Percentiles rank a stretch among this genome's conserved stretches.
Conservation (phyloP, 92 coral and sea anemone species). For the Palythoa grandis region DNA sequence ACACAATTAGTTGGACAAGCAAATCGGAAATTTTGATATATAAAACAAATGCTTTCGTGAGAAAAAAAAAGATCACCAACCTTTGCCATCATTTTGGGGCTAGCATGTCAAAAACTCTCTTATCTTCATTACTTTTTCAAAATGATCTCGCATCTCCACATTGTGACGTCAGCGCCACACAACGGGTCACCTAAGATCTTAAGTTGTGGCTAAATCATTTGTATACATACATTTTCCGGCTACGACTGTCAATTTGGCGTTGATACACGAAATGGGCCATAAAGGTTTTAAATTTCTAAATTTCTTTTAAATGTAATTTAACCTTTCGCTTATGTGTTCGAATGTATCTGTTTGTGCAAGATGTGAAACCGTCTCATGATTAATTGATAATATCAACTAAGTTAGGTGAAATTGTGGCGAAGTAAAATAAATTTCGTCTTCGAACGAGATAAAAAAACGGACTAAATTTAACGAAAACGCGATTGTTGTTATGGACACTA, state of each 20-base stretch:
- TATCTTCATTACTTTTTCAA: background rate
- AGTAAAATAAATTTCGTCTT: constrained; percentile 1
- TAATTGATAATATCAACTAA: constrained; percentile 23
- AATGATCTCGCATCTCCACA: background rate
- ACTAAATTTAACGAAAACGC: background rate
- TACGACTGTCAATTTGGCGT: constrained; percentile 18
- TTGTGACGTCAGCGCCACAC: constrained; percentile 21
- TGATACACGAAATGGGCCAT: constrained; percentile 16
- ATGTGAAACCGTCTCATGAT: constrained; percentile 5
- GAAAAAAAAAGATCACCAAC: background rate
- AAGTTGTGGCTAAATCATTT: constrained; percentile 13
- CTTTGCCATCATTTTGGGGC: background rate
- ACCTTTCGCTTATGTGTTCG: constrained; percentile 10
- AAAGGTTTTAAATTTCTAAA: constrained; percentile 13
- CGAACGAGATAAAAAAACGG: background rate
- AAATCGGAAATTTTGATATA: background rate
- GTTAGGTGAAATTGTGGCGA: constrained; percentile 23
- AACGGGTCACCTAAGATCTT: background rate
- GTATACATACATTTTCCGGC: constrained; percentile 10
- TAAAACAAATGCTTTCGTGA: background rate
- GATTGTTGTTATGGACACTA: background rate
- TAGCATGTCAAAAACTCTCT: background rate
- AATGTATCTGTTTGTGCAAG: constrained; percentile 5
- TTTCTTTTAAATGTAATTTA: background rate
- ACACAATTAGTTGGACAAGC: background rate